A percentile compares a stretch with the other conserved stretches of the same genome.
Conservation (phyloP, 1,140 invertebrate genomes). For the Conus ventricosus region DNA sequence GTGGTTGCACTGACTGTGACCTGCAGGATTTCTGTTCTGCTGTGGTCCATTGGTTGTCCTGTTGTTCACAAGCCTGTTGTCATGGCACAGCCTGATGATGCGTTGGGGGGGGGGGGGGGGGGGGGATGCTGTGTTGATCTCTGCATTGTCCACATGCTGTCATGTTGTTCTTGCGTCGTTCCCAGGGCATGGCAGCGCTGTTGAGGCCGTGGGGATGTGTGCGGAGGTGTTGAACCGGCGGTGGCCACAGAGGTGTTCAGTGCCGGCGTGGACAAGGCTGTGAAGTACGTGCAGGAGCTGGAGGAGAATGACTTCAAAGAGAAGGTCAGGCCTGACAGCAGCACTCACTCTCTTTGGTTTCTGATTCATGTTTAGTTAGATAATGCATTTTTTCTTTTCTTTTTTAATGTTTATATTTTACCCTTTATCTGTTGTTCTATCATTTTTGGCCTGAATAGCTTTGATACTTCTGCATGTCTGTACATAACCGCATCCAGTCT, state of each 20-base stretch:
- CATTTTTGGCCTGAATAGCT: too few relatives aligned
- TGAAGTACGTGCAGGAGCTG: constrained; percentile 73
- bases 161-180: neutral
- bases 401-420: neutral
- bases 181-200: constrained; percentile 74
- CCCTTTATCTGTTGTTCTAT: too few relatives aligned
- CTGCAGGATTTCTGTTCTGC: neutral
- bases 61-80: neutral
- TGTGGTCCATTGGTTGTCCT: neutral
- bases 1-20: too few relatives aligned
- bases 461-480: too few relatives aligned
- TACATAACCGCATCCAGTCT: too few relatives aligned
- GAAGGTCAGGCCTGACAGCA: constrained; percentile 67
- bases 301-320: constrained; percentile 76
- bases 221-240: constrained; percentile 73
- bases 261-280: constrained; percentile 72
- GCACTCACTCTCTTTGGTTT: neutral
- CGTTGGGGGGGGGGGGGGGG: neutral
- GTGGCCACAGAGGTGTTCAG: constrained; percentile 68
- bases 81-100: too few relatives aligned
- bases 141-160: neutral
- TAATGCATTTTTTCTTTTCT: neutral
- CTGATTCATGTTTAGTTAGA: neutral
- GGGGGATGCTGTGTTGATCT: neutral
- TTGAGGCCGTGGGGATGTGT: constrained; percentile 74